Conservation (phyloP, 1,140 invertebrate species). For the Contarinia nasturtii region DNA sequence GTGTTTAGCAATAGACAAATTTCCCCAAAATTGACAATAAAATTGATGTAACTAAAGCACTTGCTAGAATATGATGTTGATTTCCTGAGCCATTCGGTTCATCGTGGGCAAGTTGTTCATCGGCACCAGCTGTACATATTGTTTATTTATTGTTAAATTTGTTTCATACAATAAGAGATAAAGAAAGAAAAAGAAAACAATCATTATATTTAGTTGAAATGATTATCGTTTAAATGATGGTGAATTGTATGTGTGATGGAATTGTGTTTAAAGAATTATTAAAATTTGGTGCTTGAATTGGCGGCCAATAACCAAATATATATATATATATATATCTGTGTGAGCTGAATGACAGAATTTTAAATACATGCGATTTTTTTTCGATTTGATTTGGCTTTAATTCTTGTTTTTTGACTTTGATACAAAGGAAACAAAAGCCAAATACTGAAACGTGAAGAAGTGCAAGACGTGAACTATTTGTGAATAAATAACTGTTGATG, state of each 20-base stretch:
- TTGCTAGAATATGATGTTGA: neutral
- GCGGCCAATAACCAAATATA: no score
- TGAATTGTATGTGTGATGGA: neutral
- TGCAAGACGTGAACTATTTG: no score
- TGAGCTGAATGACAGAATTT: no score
- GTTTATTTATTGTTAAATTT: neutral
- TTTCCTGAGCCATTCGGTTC: neutral
- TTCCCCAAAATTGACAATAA: neutral
- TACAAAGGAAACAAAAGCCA: no score
- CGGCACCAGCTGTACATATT: neutral
- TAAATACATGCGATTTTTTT: no score
- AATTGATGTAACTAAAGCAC: neutral
- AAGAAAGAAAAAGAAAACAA: neutral
- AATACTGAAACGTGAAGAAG: no score
- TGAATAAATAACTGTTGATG: no score
- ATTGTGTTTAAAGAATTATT: neutral
- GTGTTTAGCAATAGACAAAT: neutral
- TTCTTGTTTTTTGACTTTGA: no score
- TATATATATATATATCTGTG: no score
- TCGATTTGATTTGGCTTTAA: no score
- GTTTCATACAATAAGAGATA: neutral
- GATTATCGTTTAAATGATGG: neutral
- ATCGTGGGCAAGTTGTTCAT: constrained; percentile 1
- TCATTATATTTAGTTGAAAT: neutral
- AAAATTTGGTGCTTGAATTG: neutral